These are phyloP conservation scores for Neodontobutis hainanensis DNA, from an alignment of 2,113 vertebrate genomes.

Conservation along the genomic window DNA sequence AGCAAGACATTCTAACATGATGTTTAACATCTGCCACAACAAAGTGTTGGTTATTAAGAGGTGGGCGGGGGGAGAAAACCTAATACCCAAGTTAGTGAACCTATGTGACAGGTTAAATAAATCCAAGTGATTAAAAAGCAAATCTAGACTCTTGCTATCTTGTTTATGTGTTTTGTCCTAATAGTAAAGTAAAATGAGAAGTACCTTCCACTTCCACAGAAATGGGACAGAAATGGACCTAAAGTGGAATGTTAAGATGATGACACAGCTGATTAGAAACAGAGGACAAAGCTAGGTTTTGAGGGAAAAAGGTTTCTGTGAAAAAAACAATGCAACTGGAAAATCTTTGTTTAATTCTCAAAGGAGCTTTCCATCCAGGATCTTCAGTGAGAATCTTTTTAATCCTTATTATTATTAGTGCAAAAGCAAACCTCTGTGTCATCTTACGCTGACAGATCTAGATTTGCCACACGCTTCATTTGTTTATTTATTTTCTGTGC, in stretches of 20 bases:
- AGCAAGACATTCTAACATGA: slow-evolving; percentile 36
- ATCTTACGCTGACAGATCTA: too few relatives aligned
- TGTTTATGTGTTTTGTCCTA: slow-evolving; percentile 45
- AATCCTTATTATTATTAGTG: too few relatives aligned
- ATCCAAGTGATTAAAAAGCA: slow-evolving; percentile 37
- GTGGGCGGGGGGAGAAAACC: slow-evolving; percentile 28
- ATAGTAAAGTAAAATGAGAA: slow-evolving; percentile 53
- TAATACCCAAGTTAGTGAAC: slow-evolving; percentile 40
- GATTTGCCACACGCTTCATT: too few relatives aligned
- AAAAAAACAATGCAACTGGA: too few relatives aligned
- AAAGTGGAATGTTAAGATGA: slow-evolving; percentile 18
- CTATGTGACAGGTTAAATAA: slow-evolving; percentile 44
- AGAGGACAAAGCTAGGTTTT: slow-evolving; percentile 4
- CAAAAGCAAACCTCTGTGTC: too few relatives aligned
- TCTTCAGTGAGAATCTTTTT: too few relatives aligned
- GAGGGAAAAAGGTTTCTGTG: slow-evolving; percentile 21
- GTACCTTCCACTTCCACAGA: slow-evolving; percentile 52
- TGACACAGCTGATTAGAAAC: slow-evolving; percentile 15
- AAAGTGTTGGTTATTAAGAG: slow-evolving; percentile 22
- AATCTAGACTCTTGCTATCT: slow-evolving; percentile 39
- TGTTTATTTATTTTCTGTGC: too few relatives aligned
- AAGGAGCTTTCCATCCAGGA: too few relatives aligned
- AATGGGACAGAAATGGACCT: slow-evolving; percentile 37
- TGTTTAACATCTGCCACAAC: slow-evolving; percentile 47
- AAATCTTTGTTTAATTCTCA: too few relatives aligned